Evolutionary conservation across 2,888 invertebrate species (phyloP).

Genomic region (Drosophila seclusa): DNA sequence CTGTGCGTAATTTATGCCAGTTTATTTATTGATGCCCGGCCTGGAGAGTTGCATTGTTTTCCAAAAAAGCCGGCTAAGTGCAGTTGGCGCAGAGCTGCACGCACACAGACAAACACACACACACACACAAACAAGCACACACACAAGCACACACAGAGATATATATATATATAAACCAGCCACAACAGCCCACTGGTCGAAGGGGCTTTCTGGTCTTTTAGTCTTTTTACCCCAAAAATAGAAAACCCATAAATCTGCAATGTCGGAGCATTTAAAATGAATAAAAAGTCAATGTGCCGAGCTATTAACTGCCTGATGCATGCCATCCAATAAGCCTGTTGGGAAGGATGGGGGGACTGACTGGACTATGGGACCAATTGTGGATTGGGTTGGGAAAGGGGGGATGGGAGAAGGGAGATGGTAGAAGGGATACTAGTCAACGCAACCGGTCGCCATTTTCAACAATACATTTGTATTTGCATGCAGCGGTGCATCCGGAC

Average conservation of each 20-base stretch:
- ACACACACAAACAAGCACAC: no score
- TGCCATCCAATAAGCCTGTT: conserved; percentile 48
- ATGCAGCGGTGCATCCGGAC: conserved; percentile 75
- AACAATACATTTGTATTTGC: conserved; percentile 81
- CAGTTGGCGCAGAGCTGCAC: conserved; percentile 52
- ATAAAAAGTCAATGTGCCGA: conserved; percentile 82
- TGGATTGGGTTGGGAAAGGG: neutral
- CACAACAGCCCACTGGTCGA: conserved; percentile 16
- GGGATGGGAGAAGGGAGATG: no score
- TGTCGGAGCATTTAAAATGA: conserved; percentile 81
- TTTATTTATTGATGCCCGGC: conserved; percentile 76
- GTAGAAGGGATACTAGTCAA: conserved; percentile 48
- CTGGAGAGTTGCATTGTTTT: conserved; percentile 72
- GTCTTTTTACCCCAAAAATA: conserved; percentile 66
- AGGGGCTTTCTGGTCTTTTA: conserved; percentile 35
- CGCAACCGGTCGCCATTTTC: conserved; percentile 77
- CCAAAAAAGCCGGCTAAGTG: conserved; percentile 74
- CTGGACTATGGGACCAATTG: conserved; percentile 12
- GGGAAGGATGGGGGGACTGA: neutral
- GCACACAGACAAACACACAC: neutral
- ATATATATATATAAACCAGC: neutral
- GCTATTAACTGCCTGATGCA: conserved; percentile 81
- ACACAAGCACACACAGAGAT: neutral
- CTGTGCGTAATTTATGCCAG: conserved; percentile 77
- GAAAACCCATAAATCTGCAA: conserved; percentile 79